phyloP scores from a whole-genome alignment of 1,140 invertebrate genomes.

The Varroa destructor region DNA sequence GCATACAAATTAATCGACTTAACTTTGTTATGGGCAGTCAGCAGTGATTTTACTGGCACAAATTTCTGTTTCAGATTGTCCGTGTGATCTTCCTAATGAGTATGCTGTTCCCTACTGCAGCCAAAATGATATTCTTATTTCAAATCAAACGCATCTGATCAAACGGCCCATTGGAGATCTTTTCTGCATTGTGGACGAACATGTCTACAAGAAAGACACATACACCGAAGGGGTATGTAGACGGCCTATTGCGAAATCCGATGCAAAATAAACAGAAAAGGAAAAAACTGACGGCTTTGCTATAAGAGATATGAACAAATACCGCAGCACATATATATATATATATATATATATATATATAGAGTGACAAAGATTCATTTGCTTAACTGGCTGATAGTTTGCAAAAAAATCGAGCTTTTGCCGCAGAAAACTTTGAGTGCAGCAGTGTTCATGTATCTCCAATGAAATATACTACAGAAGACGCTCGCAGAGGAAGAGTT shows the following conservation, averaged over 20 bases:
- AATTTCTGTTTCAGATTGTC: neutral
- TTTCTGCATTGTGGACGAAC: slow-evolving; percentile 13
- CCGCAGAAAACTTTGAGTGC: no score
- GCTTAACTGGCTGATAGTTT: no score
- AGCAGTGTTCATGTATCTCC: no score
- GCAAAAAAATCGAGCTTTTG: no score
- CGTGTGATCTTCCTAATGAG: slow-evolving; percentile 21
- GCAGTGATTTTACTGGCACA: no score
- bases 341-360: no score
- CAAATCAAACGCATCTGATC: slow-evolving; percentile 23
- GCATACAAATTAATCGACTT: no score
- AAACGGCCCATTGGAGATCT: slow-evolving; percentile 7
- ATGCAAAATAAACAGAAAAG: neutral
- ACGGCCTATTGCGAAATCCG: neutral
- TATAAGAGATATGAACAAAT: no score
- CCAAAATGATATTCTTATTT: slow-evolving; percentile 9
- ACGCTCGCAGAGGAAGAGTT: neutral
- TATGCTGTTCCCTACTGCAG: slow-evolving; percentile 5
- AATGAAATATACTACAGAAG: neutral
- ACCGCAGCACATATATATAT: no score
- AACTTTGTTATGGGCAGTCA: no score
- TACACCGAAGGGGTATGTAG: slow-evolving; percentile 20
- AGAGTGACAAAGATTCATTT: no score
- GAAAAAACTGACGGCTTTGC: no score
- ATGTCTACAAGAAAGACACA: slow-evolving; percentile 13